Conservation (phyloP, 2,797 vertebrate genomes). For the Mus caroli region DNA sequence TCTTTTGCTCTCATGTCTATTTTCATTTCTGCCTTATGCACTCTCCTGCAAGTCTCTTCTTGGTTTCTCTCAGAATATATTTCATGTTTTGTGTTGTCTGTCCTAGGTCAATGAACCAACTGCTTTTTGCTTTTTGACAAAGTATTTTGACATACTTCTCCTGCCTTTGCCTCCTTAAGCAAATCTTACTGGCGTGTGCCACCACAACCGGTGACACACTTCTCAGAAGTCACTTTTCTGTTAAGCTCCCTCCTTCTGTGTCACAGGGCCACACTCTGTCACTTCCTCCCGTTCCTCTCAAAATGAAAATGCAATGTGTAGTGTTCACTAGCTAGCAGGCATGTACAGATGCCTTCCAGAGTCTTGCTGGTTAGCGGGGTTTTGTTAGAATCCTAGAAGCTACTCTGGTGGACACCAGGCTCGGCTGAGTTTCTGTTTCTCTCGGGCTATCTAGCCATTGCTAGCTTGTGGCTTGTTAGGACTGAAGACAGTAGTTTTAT, state of each 20-base stretch:
- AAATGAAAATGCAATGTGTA: neutral
- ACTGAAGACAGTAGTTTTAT: neutral
- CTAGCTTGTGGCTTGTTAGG: neutral
- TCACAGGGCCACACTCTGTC: neutral
- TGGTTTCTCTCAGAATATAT: neutral
- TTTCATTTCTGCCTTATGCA: neutral
- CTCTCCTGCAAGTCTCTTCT: neutral
- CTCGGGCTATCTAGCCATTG: neutral
- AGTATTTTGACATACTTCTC: neutral
- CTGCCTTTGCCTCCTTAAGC: no score
- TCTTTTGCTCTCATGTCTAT: neutral
- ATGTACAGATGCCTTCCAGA: neutral
- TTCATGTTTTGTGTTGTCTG: neutral
- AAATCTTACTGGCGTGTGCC: no score
- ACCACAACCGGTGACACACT: neutral
- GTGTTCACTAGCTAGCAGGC: neutral
- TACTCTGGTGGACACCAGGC: neutral
- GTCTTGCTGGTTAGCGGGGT: neutral
- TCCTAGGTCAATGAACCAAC: neutral
- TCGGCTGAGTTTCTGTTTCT: neutral
- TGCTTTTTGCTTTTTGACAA: neutral
- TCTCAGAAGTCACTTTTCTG: neutral
- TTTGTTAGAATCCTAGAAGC: neutral
- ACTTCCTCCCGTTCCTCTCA: neutral
- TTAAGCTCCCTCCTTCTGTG: neutral